Evolutionary conservation across 1,140 invertebrate genomes (phyloP).

Genomic region (Popillia japonica): DNA sequence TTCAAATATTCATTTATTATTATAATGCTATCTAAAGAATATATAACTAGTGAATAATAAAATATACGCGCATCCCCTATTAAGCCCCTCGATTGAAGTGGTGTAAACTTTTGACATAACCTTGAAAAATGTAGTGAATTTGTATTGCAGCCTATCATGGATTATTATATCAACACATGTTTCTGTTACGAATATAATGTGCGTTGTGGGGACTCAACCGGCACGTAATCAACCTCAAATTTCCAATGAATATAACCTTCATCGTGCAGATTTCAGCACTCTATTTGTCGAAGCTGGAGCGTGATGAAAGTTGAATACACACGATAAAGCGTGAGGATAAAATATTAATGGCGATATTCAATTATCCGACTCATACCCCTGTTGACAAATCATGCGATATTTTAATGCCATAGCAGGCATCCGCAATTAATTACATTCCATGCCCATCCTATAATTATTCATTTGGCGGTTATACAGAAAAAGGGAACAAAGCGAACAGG

Average conservation of each 20-base stretch:
- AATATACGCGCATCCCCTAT: too few relatives aligned
- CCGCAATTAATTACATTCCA: not conserved
- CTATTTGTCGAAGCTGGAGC: not conserved
- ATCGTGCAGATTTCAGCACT: not conserved
- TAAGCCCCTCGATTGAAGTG: too few relatives aligned
- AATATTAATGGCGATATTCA: slow-evolving; percentile 11
- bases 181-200: too few relatives aligned
- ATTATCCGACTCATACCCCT: not conserved
- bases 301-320: not conserved
- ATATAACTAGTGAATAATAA: too few relatives aligned
- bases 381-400: slow-evolving; percentile 6
- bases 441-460: slow-evolving; percentile 10
- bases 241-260: not conserved
- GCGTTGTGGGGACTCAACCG: too few relatives aligned
- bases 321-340: not conserved
- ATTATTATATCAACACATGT: too few relatives aligned
- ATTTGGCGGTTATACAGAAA: not conserved
- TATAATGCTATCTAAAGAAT: too few relatives aligned
- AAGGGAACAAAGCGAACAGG: not conserved
- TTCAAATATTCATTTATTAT: too few relatives aligned
- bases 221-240: not conserved
- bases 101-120: too few relatives aligned
- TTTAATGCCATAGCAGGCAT: not conserved
- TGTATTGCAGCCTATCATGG: too few relatives aligned
- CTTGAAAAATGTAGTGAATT: too few relatives aligned